Base-by-base conservation (phyloP, 2,113 vertebrate genomes). In the Geococcyx californianus region DNA sequence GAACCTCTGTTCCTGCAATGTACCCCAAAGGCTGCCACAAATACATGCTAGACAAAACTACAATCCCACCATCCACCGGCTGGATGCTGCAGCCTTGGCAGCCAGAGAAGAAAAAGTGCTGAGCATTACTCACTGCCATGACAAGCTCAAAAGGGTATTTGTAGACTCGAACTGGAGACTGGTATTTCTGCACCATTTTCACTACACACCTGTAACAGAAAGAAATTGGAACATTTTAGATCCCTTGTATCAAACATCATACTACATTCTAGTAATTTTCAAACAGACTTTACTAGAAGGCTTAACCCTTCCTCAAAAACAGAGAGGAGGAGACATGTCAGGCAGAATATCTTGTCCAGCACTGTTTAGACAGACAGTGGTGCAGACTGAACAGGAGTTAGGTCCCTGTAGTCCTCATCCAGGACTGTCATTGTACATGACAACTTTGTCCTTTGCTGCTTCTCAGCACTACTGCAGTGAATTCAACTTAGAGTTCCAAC, bases 121-220 rank as follows among this genome's bases (percentile, higher is more conserved):
- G 72, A 70, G 60, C 9, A 13, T 29, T 91, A 98, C 98, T 98
- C 95, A 98, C 98, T 93, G 98, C 98, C 98, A 99, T 99, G 96
- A 99, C 98, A 70, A 99, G 97, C 89, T 99, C 98, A 13, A 99
- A 99, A 1, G 98, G 98, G 49, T 98, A 98, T 93, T 99, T 99
- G 98, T 99, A 99, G 95, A 99, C 97, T 52, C 98, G 97, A 54
- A 99, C 98, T 26, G 98, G 98, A 64, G 98, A 99, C 87, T 98
- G 98, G 78, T 98, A 99, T 75, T 98, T 98, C 96, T 99, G 98
- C 95, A 99, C 98, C 98, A 99, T 99, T 95, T 97, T 98, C 92
- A 69, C 52, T 20, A 36, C 33, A 78, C 74, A 74, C 91, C 88
- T 93, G 78, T 13, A 84, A 84, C 0, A 82, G 79, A 85, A 52